phyloP scores from a whole-genome alignment of 2,113 vertebrate species.

The Dromiciops gliroides region DNA sequence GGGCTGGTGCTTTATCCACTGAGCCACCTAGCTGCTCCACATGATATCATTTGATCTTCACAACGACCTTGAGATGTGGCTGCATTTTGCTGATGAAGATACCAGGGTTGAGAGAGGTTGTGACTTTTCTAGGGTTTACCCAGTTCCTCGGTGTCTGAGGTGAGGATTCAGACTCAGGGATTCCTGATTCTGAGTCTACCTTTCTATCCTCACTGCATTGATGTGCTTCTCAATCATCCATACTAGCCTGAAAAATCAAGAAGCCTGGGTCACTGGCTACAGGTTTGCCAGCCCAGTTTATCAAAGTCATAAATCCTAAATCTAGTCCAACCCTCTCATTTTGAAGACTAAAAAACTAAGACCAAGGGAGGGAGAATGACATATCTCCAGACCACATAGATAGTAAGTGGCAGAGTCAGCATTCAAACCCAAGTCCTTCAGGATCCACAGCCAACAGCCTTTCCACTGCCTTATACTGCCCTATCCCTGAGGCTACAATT shows the following conservation, averaged over 20 bases:
- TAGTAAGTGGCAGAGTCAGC: background rate
- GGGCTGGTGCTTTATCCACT: too few species aligned
- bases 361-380: background rate
- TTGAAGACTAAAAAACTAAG: background rate
- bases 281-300: background rate
- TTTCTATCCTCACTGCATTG: background rate
- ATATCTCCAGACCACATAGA: background rate
- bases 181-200: background rate
- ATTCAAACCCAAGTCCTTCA: background rate
- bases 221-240: background rate
- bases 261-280: background rate
- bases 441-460: background rate
- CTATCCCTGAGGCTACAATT: background rate
- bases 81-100: background rate
- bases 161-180: background rate
- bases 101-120: background rate
- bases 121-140: background rate
- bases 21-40: too few species aligned
- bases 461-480: background rate
- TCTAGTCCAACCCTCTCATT: background rate
- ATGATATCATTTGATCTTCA: background rate
- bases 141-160: background rate
- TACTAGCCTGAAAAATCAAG: background rate
- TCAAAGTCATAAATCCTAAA: background rate
- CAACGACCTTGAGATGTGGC: background rate